Conservation (phyloP, 2,797 vertebrate species). For the Catamblyrhynchus diadema region DNA sequence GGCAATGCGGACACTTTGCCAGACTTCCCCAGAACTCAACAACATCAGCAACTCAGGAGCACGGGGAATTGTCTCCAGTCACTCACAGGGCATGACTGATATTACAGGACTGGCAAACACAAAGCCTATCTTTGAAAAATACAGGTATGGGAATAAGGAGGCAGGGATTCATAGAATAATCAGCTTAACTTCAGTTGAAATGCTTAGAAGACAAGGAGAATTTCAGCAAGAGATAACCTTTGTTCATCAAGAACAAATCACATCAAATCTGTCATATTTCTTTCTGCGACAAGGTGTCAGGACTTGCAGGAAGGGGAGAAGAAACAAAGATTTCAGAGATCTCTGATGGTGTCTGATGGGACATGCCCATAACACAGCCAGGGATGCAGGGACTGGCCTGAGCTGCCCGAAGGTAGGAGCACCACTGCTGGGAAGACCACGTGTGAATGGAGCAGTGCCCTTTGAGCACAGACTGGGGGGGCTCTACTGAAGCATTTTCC, state of each 20-base stretch:
- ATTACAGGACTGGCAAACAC: background rate
- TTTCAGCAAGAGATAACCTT: background rate
- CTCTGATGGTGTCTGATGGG: background rate
- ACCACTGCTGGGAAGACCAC: background rate
- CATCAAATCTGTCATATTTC: background rate
- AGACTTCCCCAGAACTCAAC: background rate
- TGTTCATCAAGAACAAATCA: background rate
- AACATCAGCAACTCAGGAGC: background rate
- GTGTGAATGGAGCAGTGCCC: fast-evolving
- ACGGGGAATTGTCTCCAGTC: background rate
- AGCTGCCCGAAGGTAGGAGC: background rate
- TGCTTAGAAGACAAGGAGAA: background rate
- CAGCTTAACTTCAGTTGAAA: background rate
- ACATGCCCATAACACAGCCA: background rate
- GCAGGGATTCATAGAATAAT: background rate
- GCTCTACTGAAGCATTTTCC: background rate
- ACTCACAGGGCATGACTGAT: background rate
- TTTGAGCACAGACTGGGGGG: background rate
- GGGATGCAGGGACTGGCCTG: background rate
- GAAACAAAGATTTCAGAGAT: background rate
- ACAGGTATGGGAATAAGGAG: background rate
- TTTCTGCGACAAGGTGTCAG: background rate
- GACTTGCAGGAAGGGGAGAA: background rate
- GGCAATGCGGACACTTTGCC: background rate
- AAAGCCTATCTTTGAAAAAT: background rate